phyloP scores from a whole-genome alignment of 1,140 invertebrate species.

The Luehdorfia chinensis region DNA sequence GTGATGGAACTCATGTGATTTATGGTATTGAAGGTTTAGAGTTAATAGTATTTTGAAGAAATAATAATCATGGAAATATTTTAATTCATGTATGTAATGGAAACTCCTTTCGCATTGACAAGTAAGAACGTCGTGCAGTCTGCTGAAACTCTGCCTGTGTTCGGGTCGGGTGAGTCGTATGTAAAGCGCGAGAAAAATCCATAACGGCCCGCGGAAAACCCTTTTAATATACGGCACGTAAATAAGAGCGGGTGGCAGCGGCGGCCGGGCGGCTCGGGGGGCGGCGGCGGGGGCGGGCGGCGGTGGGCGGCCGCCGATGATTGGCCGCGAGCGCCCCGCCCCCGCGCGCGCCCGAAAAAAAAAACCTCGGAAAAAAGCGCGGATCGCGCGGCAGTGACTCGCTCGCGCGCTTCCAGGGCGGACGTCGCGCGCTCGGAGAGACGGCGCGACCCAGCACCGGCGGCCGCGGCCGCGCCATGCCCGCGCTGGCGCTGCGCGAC shows the following conservation, averaged over 20 bases:
- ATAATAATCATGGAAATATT: too few species aligned
- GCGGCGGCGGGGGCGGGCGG: conserved; percentile 26
- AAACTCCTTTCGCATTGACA: too few species aligned
- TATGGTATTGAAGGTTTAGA: too few species aligned
- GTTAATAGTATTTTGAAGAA: too few species aligned
- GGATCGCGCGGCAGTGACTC: conserved; percentile 61
- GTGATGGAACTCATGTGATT: too few species aligned
- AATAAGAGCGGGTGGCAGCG: conserved; percentile 45
- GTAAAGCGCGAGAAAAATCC: conserved; percentile 70
- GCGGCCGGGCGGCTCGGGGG: conserved; percentile 13
- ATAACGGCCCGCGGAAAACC: conserved; percentile 72
- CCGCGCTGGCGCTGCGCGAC: conserved; percentile 71
- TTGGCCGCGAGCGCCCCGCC: conserved; percentile 38
- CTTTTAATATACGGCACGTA: conserved; percentile 75
- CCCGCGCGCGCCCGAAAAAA: conserved; percentile 36
- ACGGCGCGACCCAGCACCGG: conserved; percentile 61
- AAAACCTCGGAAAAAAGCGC: conserved; percentile 59
- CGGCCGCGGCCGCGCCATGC: conserved; percentile 70
- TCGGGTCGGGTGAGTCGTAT: conserved; percentile 35
- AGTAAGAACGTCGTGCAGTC: too few species aligned
- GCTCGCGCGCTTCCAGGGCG: conserved; percentile 60
- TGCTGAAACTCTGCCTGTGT: too few species aligned
- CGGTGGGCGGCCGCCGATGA: conserved; percentile 29
- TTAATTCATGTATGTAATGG: too few species aligned
- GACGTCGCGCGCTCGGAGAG: conserved; percentile 53